Conservation (phyloP, 2,113 vertebrate genomes). For the Syngnathus typhle region DNA sequence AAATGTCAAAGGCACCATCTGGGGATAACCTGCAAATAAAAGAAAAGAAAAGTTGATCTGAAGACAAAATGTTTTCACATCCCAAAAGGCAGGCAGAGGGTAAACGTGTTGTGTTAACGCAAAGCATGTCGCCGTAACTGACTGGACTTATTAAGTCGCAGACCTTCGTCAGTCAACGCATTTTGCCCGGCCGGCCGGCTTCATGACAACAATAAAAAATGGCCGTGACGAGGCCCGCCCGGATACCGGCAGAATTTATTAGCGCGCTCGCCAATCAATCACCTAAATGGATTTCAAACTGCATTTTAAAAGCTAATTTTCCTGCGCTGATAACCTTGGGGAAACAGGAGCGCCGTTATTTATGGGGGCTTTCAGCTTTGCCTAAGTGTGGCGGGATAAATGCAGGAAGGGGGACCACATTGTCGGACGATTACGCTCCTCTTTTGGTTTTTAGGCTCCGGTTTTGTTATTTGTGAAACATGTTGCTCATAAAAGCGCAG, state of each 20-base stretch:
- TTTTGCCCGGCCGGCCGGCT: slow-evolving; percentile 57
- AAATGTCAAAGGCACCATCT: too few species aligned
- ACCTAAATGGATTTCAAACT: slow-evolving; percentile 77
- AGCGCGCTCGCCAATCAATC: slow-evolving; percentile 75
- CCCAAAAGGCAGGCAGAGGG: neutral
- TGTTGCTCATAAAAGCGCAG: neutral
- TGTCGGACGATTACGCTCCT: slow-evolving; percentile 27
- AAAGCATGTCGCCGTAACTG: slow-evolving; percentile 33
- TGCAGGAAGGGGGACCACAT: slow-evolving; percentile 32
- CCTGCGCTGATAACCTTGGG: slow-evolving; percentile 73
- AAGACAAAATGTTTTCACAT: too few species aligned
- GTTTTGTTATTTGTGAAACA: slow-evolving; percentile 1
- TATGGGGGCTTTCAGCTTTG: slow-evolving; percentile 62
- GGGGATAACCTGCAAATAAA: too few species aligned
- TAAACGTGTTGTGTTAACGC: neutral
- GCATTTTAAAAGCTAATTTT: slow-evolving; percentile 84
- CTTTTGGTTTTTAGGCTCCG: slow-evolving; percentile 10
- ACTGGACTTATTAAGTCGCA: slow-evolving; percentile 56
- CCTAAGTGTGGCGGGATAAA: slow-evolving; percentile 68
- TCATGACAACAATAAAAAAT: slow-evolving; percentile 73
- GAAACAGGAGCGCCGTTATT: slow-evolving; percentile 68
- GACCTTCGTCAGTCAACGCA: slow-evolving; percentile 61
- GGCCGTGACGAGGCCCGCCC: slow-evolving; percentile 58
- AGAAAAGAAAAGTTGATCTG: too few species aligned
- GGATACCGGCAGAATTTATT: slow-evolving; percentile 74